These are phyloP conservation scores for Glaucomys volans DNA, from an alignment of 2,113 vertebrate genomes.

Conservation along the genomic window DNA sequence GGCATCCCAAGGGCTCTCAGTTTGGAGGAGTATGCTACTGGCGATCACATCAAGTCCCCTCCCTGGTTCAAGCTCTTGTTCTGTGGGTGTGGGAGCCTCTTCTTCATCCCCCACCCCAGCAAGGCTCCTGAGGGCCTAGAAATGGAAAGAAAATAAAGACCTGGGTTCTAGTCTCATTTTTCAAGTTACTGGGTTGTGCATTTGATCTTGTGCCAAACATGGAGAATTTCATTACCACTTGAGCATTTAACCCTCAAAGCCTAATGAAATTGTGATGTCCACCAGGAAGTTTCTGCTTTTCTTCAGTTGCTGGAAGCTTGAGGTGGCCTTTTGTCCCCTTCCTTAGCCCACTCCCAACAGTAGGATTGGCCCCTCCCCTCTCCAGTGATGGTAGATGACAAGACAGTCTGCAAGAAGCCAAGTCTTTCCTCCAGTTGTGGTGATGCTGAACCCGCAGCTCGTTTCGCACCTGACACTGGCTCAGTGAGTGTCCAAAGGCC, in stretches of 20 bases:
- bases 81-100: background rate
- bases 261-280: no score
- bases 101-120: fast-evolving
- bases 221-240: background rate
- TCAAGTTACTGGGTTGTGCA: fast-evolving
- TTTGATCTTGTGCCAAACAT: background rate
- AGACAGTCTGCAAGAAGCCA: background rate
- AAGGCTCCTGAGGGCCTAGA: no score
- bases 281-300: background rate
- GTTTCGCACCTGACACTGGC: background rate
- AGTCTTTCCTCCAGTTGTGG: background rate
- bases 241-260: background rate
- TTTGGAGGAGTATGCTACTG: background rate
- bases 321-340: background rate
- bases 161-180: background rate
- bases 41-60: background rate
- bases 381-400: background rate
- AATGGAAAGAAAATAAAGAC: background rate
- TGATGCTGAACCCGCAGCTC: background rate
- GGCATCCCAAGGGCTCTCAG: background rate
- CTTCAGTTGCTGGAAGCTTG: background rate
- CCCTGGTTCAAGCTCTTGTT: background rate
- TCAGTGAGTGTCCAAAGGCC: background rate
- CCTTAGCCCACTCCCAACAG: background rate
- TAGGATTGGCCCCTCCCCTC: background rate